phyloP scores from a whole-genome alignment of 2,797 vertebrate genomes.

The Protonibea diacanthus region DNA sequence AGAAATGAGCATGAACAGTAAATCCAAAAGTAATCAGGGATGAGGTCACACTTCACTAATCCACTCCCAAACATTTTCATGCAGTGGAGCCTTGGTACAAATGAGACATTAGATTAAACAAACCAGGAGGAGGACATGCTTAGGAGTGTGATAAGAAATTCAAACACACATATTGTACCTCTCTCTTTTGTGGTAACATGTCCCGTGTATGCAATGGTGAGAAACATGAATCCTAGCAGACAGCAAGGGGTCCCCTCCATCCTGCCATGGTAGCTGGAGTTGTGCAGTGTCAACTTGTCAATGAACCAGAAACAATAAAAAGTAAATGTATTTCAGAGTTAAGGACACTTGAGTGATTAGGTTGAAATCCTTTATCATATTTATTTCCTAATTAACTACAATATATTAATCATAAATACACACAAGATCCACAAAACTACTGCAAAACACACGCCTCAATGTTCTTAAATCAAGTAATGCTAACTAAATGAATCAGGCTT shows the following conservation, averaged over 20 bases:
- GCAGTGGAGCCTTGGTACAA: background rate
- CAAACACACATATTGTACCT: conserved; percentile 21
- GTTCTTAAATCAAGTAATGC: background rate
- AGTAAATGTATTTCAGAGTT: background rate
- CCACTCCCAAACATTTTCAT: too few relatives aligned
- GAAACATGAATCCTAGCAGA: too few relatives aligned
- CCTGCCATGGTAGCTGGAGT: background rate
- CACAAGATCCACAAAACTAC: background rate
- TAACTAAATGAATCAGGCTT: background rate
- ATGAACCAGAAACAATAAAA: background rate
- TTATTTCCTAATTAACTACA: background rate
- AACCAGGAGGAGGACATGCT: conserved; percentile 7
- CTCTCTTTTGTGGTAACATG: background rate
- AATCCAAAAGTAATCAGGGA: conserved; percentile 36
- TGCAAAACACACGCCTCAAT: background rate
- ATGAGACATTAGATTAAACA: background rate
- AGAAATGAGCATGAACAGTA: background rate
- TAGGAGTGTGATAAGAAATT: background rate
- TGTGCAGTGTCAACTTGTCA: background rate
- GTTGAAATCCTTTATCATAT: background rate
- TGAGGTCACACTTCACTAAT: conserved; percentile 57
- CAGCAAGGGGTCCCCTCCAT: background rate
- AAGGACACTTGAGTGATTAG: background rate
- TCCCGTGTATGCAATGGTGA: background rate
- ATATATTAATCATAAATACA: background rate